Evolutionary conservation across 2,888 invertebrate species (phyloP).

Genomic region (Hesperia comma): DNA sequence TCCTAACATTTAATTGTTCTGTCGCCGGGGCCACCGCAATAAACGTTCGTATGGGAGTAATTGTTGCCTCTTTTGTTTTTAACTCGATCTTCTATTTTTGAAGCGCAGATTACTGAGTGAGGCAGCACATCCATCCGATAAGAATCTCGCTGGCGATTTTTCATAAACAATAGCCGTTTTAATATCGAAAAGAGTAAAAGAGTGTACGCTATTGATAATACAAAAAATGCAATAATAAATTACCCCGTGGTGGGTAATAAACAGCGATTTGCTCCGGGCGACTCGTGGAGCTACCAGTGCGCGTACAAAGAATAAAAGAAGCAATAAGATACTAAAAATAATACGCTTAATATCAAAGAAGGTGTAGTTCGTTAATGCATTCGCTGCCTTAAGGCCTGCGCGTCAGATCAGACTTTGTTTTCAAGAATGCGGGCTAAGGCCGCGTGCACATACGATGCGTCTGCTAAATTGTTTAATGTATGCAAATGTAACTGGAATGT

Average conservation of each 20-base stretch:
- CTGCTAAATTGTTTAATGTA: slow-evolving; percentile 42
- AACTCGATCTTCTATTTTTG: slow-evolving; percentile 42
- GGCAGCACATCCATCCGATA: slow-evolving; percentile 61
- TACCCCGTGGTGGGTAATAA: slow-evolving; percentile 79
- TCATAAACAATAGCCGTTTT: slow-evolving; percentile 83
- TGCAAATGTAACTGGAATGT: slow-evolving; percentile 40
- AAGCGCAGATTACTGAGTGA: slow-evolving; percentile 60
- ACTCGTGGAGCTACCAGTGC: slow-evolving; percentile 78
- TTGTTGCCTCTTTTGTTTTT: slow-evolving; percentile 34
- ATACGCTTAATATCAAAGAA: slow-evolving; percentile 82
- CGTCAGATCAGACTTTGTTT: slow-evolving; percentile 80
- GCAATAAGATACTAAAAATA: slow-evolving; percentile 66
- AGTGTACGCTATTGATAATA: slow-evolving; percentile 80
- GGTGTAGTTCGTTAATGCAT: slow-evolving; percentile 82
- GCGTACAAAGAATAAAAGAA: slow-evolving; percentile 61
- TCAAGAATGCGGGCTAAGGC: slow-evolving; percentile 78
- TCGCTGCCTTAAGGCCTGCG: slow-evolving; percentile 74
- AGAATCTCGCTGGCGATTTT: slow-evolving; percentile 74
- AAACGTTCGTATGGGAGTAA: slow-evolving; percentile 34
- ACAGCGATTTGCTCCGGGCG: slow-evolving; percentile 81
- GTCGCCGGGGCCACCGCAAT: slow-evolving; percentile 25
- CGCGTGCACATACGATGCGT: slow-evolving; percentile 38
- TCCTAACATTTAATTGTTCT: slow-evolving; percentile 37
- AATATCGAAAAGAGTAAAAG: slow-evolving; percentile 77
- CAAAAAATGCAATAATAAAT: slow-evolving; percentile 84